Conservation (phyloP, 2,113 vertebrate genomes). For the Rana temporaria region DNA sequence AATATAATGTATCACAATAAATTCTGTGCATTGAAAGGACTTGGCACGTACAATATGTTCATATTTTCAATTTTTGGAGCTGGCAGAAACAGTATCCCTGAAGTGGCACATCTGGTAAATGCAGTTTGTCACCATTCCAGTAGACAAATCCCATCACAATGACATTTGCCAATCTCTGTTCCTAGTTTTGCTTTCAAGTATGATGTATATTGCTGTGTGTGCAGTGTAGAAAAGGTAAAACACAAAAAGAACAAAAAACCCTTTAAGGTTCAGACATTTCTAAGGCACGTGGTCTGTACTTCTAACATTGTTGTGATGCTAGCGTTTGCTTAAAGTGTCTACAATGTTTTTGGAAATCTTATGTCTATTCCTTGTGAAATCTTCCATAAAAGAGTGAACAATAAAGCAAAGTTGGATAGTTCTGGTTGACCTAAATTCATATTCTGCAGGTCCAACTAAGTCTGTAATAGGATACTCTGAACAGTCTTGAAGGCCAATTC, state of each 20-base stretch:
- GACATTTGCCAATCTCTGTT: constrained; percentile 37
- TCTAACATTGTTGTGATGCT: no score
- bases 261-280: no score
- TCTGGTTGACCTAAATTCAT: no score
- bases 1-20: not conserved
- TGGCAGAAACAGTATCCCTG: constrained; percentile 37
- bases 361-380: no score
- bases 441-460: no score
- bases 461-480: no score
- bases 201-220: constrained; percentile 8
- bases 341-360: no score
- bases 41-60: not conserved
- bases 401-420: no score
- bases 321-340: no score
- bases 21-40: constrained; percentile 15
- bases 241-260: constrained; percentile 42
- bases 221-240: constrained; percentile 19
- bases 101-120: constrained; percentile 52
- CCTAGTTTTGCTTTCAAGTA: constrained; percentile 34
- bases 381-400: no score
- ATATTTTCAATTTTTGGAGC: constrained; percentile 34
- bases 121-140: constrained; percentile 37
- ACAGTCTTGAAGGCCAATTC: no score
- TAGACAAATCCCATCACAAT: constrained; percentile 34
- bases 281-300: no score